Evolutionary conservation across 2,888 invertebrate genomes (phyloP), one percentile per base, ranked within the genome.

Genomic region (Punctoribates punctum): DNA sequence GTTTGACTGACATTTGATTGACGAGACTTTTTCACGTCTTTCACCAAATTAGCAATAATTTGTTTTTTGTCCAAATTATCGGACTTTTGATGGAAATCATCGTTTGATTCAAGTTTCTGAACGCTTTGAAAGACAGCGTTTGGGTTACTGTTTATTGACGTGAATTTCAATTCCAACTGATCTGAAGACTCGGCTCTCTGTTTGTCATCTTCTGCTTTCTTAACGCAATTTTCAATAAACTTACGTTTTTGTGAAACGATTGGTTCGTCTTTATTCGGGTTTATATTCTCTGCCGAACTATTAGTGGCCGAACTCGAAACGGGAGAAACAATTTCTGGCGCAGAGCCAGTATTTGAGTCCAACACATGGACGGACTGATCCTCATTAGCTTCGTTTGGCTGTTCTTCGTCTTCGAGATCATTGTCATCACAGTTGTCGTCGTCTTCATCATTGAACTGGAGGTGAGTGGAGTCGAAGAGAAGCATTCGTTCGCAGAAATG

Each of bases 381-480:
- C 2, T 38, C 42, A n/a, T 38, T 20, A n/a, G 82, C 77, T 27
- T 60, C 60, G 29, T 57, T 57, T 23, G 11, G 25, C 57, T 2
- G 23, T 6, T 82, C 79, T 15, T 81, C 80, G 48, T 82, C 82
- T 20, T 81, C 79, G 9, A 79, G 79, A 67, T 77, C 34, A 27
- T 75, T 78, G 89, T 89, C 51, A 91, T 83, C 60, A 89, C 85
- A 11, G 88, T 89, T 80, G 67, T 77, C 34, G 8, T 85, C 11
- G 88, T 89, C 29, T 11, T 72, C 72, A 48, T 72, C 46, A 38
- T 72, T 72, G 72, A 72, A 72, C 20, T 78, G 72, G 17, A 72
- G 9, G 75, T 72, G 34, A 65, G 65, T 67, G 8, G 76, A 77
- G 20, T 77, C 57, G 62, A 79, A 81, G 20, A 80, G 74, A 46